phyloP scores from a whole-genome alignment of 64 coral and sea anemone genomes.

The Dendrophyllia cribrosa region DNA sequence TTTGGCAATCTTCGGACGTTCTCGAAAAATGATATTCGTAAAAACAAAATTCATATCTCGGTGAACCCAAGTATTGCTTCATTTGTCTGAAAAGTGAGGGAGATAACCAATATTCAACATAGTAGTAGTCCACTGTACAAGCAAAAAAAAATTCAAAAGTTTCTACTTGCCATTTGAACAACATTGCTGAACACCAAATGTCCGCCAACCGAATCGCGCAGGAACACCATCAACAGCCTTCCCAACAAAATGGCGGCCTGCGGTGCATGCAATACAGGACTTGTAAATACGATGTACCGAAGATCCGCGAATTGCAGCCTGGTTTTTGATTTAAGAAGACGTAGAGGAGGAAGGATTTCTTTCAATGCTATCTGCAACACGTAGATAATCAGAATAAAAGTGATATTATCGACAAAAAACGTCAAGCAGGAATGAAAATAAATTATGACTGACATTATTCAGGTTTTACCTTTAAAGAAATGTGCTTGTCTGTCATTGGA shows the following conservation, averaged over 20 bases:
- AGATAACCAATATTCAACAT: too few species aligned
- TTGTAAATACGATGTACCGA: neutral
- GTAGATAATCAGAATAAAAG: neutral
- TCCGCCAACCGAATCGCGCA: slow-evolving; percentile 7
- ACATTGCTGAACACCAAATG: slow-evolving; percentile 9
- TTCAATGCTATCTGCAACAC: neutral
- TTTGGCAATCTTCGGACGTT: too few species aligned
- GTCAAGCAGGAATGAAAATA: too few species aligned
- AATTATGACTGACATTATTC: neutral
- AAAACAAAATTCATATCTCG: too few species aligned
- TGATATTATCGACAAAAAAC: too few species aligned
- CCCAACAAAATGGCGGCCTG: neutral
- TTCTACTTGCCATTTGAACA: neutral
- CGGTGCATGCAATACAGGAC: neutral
- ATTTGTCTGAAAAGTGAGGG: too few species aligned
- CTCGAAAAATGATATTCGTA: too few species aligned
- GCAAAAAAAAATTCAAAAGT: neutral
- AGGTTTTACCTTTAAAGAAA: neutral
- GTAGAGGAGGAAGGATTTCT: slow-evolving; percentile 19
- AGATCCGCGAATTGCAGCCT: slow-evolving; percentile 12
- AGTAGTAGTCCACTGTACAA: neutral
- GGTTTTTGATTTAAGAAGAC: slow-evolving; percentile 21
- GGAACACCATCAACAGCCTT: slow-evolving; percentile 23
- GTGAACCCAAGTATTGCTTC: too few species aligned
- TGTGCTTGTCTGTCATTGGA: neutral